Evolutionary conservation across 2,113 vertebrate genomes (phyloP).

Genomic region (Gnathonemus longibarbis): DNA sequence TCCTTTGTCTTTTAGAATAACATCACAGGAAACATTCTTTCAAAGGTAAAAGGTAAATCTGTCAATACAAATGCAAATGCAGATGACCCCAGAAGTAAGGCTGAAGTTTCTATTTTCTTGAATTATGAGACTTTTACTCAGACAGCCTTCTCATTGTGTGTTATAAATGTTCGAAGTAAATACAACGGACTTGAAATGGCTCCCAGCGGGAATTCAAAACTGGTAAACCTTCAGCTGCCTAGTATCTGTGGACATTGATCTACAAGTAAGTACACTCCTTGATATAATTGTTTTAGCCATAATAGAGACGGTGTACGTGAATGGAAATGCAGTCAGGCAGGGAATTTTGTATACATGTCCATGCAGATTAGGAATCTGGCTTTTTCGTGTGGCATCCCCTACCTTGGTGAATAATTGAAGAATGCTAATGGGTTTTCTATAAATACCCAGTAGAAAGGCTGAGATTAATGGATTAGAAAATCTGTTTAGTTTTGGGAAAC

Average conservation of each 20-base stretch:
- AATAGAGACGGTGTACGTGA: background rate
- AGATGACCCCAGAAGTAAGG: background rate
- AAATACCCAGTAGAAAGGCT: slow-evolving; percentile 24
- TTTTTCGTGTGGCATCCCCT: background rate
- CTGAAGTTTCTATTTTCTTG: background rate
- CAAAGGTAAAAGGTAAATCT: background rate
- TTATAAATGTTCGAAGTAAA: background rate
- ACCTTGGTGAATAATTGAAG: slow-evolving; percentile 30
- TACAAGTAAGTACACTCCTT: background rate
- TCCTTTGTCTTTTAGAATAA: background rate
- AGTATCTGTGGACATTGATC: background rate
- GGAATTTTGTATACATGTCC: background rate
- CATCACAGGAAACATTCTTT: background rate
- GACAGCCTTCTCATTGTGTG: background rate
- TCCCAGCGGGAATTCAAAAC: background rate
- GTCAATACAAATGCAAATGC: background rate
- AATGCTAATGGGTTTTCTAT: slow-evolving; percentile 34
- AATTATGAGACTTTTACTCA: background rate
- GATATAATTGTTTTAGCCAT: background rate
- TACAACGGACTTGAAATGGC: background rate
- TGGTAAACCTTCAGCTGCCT: background rate
- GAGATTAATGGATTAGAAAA: slow-evolving; percentile 7
- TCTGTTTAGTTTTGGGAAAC: background rate
- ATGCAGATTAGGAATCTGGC: background rate
- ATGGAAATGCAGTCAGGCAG: background rate